Evolutionary conservation across 2,888 invertebrate genomes (phyloP).

Genomic region (Corbicula japonica): DNA sequence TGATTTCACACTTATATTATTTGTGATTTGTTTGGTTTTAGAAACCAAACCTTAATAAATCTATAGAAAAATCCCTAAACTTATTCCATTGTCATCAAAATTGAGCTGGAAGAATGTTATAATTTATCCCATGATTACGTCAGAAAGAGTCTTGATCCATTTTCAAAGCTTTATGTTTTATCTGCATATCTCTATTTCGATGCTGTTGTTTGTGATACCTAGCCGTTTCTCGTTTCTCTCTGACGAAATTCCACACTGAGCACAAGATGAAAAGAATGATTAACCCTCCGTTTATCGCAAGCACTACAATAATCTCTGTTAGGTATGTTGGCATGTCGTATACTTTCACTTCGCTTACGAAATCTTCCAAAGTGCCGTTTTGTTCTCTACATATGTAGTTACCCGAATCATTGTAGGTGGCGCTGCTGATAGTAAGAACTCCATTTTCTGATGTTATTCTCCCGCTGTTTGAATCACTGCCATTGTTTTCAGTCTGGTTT

Average conservation of each 20-base stretch:
- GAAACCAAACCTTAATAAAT: no score
- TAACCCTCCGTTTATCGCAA: constrained; percentile 73
- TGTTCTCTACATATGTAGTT: constrained; percentile 77
- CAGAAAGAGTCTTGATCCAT: no score
- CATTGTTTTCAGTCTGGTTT: constrained; percentile 53
- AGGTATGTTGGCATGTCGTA: constrained; percentile 76
- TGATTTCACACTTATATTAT: no score
- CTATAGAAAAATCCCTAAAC: no score
- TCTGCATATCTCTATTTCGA: no score
- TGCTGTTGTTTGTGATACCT: no score
- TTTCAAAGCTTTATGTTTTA: no score
- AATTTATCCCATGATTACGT: no score
- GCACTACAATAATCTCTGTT: constrained; percentile 74
- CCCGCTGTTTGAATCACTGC: constrained; percentile 24
- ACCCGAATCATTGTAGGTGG: constrained; percentile 78
- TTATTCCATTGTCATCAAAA: no score
- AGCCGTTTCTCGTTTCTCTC: no score
- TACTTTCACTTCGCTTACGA: constrained; percentile 62
- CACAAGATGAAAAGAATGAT: constrained; percentile 73
- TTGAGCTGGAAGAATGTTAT: no score
- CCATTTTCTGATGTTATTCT: constrained; percentile 57
- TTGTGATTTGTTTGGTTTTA: no score
- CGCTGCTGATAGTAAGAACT: constrained; percentile 78
- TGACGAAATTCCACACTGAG: constrained; percentile 57
- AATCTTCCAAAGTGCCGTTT: constrained; percentile 72